phyloP scores from a whole-genome alignment of 1,140 invertebrate genomes.

The Aphelinus certus region DNA sequence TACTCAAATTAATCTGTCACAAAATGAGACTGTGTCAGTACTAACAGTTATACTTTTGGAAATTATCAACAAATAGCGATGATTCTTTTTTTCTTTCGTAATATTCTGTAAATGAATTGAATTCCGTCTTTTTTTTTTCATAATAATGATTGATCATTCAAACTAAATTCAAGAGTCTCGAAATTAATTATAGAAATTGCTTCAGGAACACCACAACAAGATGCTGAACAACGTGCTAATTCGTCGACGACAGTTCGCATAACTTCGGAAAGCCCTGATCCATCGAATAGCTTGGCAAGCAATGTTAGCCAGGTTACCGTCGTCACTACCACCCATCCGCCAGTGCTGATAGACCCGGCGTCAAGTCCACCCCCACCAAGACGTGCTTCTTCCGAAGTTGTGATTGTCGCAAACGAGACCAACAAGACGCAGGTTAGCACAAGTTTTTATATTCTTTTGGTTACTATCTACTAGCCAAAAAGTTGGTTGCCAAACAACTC shows the following conservation, averaged over 20 bases:
- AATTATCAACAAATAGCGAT: no score
- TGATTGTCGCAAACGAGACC: constrained; percentile 80
- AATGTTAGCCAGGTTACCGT: constrained; percentile 81
- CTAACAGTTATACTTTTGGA: no score
- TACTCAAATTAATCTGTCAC: no score
- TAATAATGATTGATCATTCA: no score
- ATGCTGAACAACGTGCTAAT: constrained; percentile 58
- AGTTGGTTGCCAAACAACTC: no score
- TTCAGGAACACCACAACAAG: constrained; percentile 44
- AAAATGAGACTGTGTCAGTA: no score
- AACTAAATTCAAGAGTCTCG: no score
- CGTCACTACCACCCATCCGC: constrained; percentile 84
- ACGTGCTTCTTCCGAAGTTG: constrained; percentile 71
- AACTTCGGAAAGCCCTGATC: constrained; percentile 67
- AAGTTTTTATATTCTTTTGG: not conserved
- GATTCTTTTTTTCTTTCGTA: constrained; percentile 24
- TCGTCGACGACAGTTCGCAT: constrained; percentile 72
- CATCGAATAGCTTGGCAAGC: constrained; percentile 75
- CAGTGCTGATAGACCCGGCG: constrained; percentile 70
- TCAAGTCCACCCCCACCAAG: constrained; percentile 56
- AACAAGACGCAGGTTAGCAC: constrained; percentile 71
- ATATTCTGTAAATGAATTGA: not conserved
- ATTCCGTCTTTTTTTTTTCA: no score
- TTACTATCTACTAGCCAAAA: no score
- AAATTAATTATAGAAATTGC: not conserved